phyloP scores from a whole-genome alignment of 2,888 invertebrate genomes.

The Flexamia atlantica region DNA sequence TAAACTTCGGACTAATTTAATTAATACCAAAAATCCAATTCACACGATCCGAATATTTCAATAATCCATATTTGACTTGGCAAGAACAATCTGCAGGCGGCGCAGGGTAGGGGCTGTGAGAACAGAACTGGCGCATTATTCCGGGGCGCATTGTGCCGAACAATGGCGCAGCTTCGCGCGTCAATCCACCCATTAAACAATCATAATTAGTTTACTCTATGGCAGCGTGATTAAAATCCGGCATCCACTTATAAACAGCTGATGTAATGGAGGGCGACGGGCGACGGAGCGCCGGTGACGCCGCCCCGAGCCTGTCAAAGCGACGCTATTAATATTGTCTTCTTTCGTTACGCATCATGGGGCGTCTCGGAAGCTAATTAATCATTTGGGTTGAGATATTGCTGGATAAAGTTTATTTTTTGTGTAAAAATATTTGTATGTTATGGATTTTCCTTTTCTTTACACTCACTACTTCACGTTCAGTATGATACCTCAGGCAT shows the following conservation, averaged over 20 bases:
- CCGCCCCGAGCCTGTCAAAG: neutral
- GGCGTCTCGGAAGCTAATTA: conserved; percentile 5
- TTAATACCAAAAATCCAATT: too few relatives aligned
- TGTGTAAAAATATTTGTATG: too few relatives aligned
- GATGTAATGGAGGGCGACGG: neutral
- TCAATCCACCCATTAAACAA: conserved; percentile 59
- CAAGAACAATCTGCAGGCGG: conserved; percentile 14
- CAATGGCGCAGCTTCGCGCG: conserved; percentile 48
- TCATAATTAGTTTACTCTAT: conserved; percentile 58
- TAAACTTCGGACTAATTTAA: too few relatives aligned
- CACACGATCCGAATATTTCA: neutral
- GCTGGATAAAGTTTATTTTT: too few relatives aligned
- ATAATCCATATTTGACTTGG: conserved; percentile 28
- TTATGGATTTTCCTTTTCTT: too few relatives aligned
- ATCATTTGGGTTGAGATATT: too few relatives aligned
- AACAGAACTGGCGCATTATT: conserved; percentile 38
- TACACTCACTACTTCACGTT: too few relatives aligned
- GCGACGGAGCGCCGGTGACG: neutral
- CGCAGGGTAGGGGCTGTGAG: conserved; percentile 17
- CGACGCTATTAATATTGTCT: conserved; percentile 36
- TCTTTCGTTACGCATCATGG: neutral
- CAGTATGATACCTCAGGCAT: too few relatives aligned
- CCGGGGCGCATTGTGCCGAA: conserved; percentile 38
- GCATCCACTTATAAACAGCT: conserved; percentile 38
- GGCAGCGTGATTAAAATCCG: conserved; percentile 49